Conservation (phyloP, 2,888 invertebrate genomes). For the Stramonita haemastoma region DNA sequence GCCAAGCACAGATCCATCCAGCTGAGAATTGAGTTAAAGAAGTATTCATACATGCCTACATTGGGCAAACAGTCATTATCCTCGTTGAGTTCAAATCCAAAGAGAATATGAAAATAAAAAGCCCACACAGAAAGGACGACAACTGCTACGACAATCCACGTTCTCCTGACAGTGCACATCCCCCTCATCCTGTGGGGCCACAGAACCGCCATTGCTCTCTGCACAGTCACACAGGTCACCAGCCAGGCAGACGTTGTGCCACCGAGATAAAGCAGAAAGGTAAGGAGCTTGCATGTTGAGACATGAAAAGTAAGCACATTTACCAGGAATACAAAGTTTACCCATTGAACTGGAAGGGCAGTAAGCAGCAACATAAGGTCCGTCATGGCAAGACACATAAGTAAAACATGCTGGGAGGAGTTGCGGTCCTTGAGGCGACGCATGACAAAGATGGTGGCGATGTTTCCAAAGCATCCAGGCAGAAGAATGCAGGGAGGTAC, state of each 20-base stretch:
- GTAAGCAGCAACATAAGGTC: not conserved
- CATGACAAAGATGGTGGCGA: not conserved
- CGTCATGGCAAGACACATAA: not conserved
- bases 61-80: not conserved
- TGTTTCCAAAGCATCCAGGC: not conserved
- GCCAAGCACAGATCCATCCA: not conserved
- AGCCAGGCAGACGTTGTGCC: not conserved
- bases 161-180: not conserved
- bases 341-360: not conserved
- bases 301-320: not conserved
- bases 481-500: not conserved
- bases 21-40: not conserved
- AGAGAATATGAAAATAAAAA: not conserved
- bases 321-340: not conserved
- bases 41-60: not conserved
- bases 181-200: not conserved
- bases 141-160: not conserved
- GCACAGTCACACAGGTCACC: not conserved
- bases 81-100: not conserved
- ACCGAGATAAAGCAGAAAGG: not conserved
- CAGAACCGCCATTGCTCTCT: not conserved
- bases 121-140: not conserved
- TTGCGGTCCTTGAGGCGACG: not conserved
- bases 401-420: not conserved
- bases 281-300: not conserved